phyloP scores from a whole-genome alignment of 2,113 vertebrate genomes.

The Pao palembangensis region DNA sequence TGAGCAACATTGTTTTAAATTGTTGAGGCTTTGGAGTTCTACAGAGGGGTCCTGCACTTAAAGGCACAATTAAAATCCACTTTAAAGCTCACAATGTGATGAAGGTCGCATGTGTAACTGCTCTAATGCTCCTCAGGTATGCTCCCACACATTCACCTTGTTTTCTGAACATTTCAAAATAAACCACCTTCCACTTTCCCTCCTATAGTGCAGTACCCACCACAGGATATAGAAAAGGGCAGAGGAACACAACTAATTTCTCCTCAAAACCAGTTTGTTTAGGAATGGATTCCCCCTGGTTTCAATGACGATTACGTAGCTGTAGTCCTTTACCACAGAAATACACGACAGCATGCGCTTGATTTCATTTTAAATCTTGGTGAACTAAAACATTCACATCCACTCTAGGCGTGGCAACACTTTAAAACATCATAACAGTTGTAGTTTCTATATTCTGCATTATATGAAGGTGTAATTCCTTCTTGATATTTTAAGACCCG shows the following conservation, averaged over 20 bases:
- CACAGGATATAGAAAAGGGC: slow-evolving; percentile 4
- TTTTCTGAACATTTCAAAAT: slow-evolving; percentile 4
- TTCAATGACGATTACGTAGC: no score
- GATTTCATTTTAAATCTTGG: slow-evolving; percentile 18
- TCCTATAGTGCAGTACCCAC: slow-evolving; percentile 6
- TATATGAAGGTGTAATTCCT: slow-evolving; percentile 25
- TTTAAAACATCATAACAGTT: slow-evolving; percentile 37
- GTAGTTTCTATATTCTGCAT: background rate
- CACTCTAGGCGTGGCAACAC: slow-evolving; percentile 18
- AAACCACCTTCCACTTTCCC: slow-evolving; percentile 4
- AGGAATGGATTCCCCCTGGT: no score
- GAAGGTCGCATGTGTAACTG: no score
- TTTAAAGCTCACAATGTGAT: slow-evolving; percentile 10
- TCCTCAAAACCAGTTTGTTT: background rate
- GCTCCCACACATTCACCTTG: background rate
- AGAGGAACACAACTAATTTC: slow-evolving; percentile 3
- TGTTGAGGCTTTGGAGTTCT: background rate
- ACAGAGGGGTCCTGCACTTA: slow-evolving; percentile 13
- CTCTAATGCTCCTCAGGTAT: background rate
- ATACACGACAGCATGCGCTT: slow-evolving; percentile 47
- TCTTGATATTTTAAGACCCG: slow-evolving; percentile 47
- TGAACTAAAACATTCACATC: slow-evolving; percentile 47
- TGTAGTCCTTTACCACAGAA: slow-evolving; percentile 29
- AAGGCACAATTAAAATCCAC: slow-evolving; percentile 64
- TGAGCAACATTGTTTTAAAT: no score